These are phyloP conservation scores for Drosophila peninsularis DNA, from an alignment of 2,888 invertebrate genomes.

Conservation along the genomic window DNA sequence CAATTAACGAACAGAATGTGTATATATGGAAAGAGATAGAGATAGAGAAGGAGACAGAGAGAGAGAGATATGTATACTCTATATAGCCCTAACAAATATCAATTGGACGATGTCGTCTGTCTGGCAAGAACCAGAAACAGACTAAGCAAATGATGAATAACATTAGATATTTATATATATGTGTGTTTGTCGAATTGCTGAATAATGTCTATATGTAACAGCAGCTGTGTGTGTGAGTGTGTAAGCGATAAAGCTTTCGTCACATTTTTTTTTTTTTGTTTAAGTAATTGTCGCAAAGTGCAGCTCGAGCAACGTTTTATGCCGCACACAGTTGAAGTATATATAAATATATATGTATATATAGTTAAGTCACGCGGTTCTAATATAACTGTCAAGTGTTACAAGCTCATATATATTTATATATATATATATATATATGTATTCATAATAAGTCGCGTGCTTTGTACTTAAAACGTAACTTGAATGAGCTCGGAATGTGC, in stretches of 20 bases:
- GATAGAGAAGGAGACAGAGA: neutral
- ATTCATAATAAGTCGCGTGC: constrained; percentile 42
- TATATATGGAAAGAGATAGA: neutral
- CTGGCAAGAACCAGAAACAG: constrained; percentile 26
- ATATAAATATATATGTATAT: neutral
- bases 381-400: constrained; percentile 34
- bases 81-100: constrained; percentile 2
- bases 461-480: constrained; percentile 34
- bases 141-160: constrained; percentile 52
- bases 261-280: constrained; percentile 38
- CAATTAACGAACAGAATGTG: constrained; percentile 54
- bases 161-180: constrained; percentile 29
- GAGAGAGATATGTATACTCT: neutral
- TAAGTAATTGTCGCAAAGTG: constrained; percentile 40
- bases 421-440: neutral
- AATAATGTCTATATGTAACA: constrained; percentile 47
- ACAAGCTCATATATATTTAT: neutral
- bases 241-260: constrained; percentile 38
- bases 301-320: constrained; percentile 42
- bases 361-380: constrained; percentile 47
- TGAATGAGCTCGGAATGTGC: constrained; percentile 37
- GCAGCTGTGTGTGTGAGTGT: constrained; percentile 7
- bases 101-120: neutral
- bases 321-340: constrained; percentile 25
- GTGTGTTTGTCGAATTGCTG: constrained; percentile 32